Evolutionary conservation across 2,113 vertebrate genomes (phyloP), one percentile per base, ranked within the genome.

Genomic region (Lamprotornis superbus): DNA sequence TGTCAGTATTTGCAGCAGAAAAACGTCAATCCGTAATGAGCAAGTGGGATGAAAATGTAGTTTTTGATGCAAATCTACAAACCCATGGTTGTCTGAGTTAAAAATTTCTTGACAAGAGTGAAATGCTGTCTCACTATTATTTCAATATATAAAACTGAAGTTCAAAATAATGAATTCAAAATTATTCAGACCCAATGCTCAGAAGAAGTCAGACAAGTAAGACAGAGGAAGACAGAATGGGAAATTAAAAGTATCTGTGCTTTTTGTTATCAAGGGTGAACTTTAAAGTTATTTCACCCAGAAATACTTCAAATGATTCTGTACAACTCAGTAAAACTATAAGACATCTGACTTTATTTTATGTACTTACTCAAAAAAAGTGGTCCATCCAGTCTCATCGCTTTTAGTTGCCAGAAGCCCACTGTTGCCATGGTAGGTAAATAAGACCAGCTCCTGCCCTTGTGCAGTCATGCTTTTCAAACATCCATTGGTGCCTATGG

Each of bases 371-470:
- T 99, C 99, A 88, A 99, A 99, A 96, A 99, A 99, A 9, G 99
- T 99, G 5, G 99, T 99, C 99, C 99, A 99, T 79, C 99, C 99
- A 31, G 99, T 99, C 95, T 99, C 98, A 28, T 98, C 99, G 0
- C 99, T 99, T 97, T 99, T 99, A 6, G 99, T 99, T 56, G 99
- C 99, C 88, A 99, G 94, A 52, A 99, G 98, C 15, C 99, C 99
- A 15, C 99, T 99, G 82, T 98, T 99, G 60, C 99, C 99, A 9
- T 99, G 99, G 97, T 99, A 99, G 11, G 99, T 99, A 60, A 99
- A 98, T 64, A 99, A 97, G 74, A 99, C 99, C 30, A 99, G 96
- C 82, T 99, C 99, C 81, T 98, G 98, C 13, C 99, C 99, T 96
- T 99, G 99, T 2, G 99, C 98, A 1, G 99, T 99, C 94, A 99